phyloP scores from a whole-genome alignment of 2,113 vertebrate genomes.

The Trichomycterus rosablanca region DNA sequence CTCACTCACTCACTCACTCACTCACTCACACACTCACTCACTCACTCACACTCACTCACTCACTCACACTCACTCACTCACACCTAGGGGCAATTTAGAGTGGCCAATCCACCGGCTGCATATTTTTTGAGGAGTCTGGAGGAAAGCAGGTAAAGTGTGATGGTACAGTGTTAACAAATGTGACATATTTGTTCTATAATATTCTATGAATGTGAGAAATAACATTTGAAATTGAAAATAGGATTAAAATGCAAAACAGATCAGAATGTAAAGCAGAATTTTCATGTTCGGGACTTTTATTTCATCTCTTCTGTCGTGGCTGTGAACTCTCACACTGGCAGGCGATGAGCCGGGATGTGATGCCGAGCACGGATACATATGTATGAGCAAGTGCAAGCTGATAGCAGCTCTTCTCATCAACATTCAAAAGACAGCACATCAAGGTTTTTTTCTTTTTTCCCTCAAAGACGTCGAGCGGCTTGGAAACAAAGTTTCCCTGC shows the following conservation, averaged over 20 bases:
- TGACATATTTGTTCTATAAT: conserved; percentile 6
- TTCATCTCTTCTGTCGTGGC: conserved; percentile 26
- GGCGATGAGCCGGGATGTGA: conserved; percentile 18
- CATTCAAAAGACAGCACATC: conserved; percentile 53
- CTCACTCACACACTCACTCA: no score
- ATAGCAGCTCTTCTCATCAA: conserved; percentile 56
- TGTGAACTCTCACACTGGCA: conserved; percentile 22
- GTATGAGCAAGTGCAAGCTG: conserved; percentile 60
- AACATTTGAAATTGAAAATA: conserved; percentile 12
- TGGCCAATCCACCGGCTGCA: no score
- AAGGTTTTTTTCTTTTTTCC: conserved; percentile 27
- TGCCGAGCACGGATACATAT: conserved; percentile 57
- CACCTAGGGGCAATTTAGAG: no score
- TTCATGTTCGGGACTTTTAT: conserved; percentile 36
- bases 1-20: no score
- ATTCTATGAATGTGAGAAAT: not conserved
- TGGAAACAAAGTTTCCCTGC: conserved; percentile 61
- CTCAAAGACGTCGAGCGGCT: conserved; percentile 40
- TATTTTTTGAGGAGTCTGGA: no score
- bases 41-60: no score
- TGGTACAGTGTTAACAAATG: conserved; percentile 10
- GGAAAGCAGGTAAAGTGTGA: not conserved
- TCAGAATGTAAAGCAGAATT: conserved; percentile 29
- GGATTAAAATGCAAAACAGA: conserved; percentile 24
- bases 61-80: no score